Conservation (phyloP, 2,113 vertebrate species). For the Microcebus jonahi region DNA sequence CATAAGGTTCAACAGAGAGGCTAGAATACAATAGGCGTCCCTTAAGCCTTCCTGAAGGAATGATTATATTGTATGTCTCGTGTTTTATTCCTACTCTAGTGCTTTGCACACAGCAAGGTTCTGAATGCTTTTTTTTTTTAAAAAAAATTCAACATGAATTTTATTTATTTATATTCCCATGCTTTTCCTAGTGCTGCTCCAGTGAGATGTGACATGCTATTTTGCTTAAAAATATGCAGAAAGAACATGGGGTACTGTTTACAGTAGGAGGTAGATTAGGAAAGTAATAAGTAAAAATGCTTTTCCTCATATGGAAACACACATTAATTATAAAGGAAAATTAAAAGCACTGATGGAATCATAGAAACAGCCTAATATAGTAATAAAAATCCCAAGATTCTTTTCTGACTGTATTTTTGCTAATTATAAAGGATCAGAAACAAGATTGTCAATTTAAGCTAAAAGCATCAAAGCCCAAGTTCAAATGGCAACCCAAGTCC, state of each 20-base stretch:
- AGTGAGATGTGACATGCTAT: neutral
- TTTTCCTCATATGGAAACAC: neutral
- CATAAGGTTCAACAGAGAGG: neutral
- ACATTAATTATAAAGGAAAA: constrained; percentile 21
- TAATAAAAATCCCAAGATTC: neutral
- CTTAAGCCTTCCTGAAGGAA: neutral
- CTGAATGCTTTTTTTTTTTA: neutral
- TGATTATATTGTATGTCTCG: neutral
- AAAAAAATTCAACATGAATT: neutral
- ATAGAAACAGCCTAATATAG: neutral
- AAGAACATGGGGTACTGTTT: neutral
- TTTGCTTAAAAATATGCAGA: neutral
- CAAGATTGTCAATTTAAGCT: neutral
- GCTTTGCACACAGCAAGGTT: neutral
- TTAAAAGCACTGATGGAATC: neutral
- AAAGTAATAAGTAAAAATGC: neutral
- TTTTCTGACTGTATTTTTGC: neutral
- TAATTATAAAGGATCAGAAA: neutral
- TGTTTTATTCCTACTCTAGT: neutral
- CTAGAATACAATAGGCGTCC: neutral
- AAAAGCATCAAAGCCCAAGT: neutral
- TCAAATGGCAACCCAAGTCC: neutral
- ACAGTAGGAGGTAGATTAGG: neutral
- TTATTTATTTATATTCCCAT: neutral
- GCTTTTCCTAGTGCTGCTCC: neutral